Conservation (phyloP, 53 echinoderm and acorn worm genomes). For the Holothuria leucospilota region DNA sequence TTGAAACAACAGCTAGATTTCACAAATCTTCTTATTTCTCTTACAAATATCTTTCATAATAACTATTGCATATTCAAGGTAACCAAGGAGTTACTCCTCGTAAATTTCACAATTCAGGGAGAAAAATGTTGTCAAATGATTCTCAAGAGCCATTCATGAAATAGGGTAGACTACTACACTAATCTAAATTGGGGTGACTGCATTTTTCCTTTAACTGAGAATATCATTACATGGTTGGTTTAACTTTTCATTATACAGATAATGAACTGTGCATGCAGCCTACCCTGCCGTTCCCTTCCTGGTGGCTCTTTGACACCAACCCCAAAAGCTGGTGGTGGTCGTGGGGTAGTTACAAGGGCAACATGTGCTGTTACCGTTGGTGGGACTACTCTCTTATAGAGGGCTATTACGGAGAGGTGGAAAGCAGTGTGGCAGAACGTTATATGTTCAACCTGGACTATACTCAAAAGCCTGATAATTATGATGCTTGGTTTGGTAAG, state of each 20-base stretch:
- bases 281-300: constrained; percentile 27
- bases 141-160: too few species aligned
- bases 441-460: constrained; percentile 67
- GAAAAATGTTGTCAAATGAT: too few species aligned
- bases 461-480: background rate
- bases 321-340: background rate
- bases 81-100: too few species aligned
- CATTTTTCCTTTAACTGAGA: too few species aligned
- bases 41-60: too few species aligned
- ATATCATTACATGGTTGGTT: background rate
- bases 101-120: too few species aligned
- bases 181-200: too few species aligned
- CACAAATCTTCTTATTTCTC: too few species aligned
- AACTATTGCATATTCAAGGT: too few species aligned
- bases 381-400: constrained; percentile 78
- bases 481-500: constrained; percentile 38
- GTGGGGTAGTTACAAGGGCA: constrained; percentile 64
- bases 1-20: too few species aligned
- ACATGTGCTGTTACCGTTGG: constrained; percentile 82
- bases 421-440: constrained; percentile 81
- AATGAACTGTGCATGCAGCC: constrained; percentile 47
- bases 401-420: constrained; percentile 66
- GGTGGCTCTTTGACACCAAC: constrained; percentile 3
- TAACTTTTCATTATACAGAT: background rate
- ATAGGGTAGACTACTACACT: too few species aligned